Conservation (phyloP, 2,797 vertebrate species). For the Oophaga sylvatica region DNA sequence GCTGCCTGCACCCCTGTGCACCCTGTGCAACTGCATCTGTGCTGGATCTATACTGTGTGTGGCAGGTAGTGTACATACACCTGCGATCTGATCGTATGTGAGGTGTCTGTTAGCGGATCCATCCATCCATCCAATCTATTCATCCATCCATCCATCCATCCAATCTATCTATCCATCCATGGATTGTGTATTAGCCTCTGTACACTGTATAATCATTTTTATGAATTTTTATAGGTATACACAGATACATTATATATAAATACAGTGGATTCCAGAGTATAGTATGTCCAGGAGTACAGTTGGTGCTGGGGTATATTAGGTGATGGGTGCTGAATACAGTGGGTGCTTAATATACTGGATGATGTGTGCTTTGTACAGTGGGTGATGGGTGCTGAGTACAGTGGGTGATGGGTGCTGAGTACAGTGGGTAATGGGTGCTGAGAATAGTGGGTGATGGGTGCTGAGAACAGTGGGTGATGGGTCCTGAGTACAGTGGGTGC, state of each 20-base stretch:
- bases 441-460: too few species aligned
- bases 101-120: not conserved
- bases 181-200: too few species aligned
- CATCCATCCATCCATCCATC: constrained; percentile 5
- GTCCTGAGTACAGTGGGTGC: not conserved
- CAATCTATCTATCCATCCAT: constrained; percentile 1
- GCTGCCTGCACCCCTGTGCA: not conserved
- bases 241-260: not conserved
- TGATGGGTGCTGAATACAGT: too few species aligned
- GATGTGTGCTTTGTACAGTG: too few species aligned
- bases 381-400: too few species aligned
- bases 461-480: not conserved
- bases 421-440: too few species aligned
- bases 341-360: too few species aligned
- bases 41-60: not conserved
- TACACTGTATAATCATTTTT: not conserved
- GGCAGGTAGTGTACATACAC: not conserved
- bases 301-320: too few species aligned
- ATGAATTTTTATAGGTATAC: not conserved
- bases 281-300: too few species aligned
- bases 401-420: too few species aligned
- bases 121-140: not conserved
- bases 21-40: not conserved
- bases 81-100: not conserved
- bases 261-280: too few species aligned